Percentiles rank a stretch among this genome's conserved stretches.
phyloP scores from a whole-genome alignment of 1,140 invertebrate species.

The Drosophila gunungcola region DNA sequence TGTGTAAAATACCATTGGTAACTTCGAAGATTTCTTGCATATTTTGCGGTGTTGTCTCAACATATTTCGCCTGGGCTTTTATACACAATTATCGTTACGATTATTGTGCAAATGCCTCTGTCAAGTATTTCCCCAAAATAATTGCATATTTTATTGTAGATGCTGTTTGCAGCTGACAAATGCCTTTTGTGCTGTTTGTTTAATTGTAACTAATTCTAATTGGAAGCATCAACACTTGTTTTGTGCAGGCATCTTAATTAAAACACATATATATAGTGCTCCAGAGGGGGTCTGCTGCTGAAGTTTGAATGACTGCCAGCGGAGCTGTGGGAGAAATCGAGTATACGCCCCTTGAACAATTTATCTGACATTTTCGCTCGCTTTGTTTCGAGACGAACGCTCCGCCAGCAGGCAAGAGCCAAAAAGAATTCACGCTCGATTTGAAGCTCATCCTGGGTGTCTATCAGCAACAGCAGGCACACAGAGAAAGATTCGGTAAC shows the following conservation, averaged over 20 bases:
- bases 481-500: background rate
- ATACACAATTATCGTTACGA: conserved; percentile 69
- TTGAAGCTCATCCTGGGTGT: conserved; percentile 59
- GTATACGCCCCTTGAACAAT: conserved; percentile 58
- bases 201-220: conserved; percentile 55
- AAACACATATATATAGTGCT: conserved; percentile 13
- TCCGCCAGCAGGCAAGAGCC: conserved; percentile 40
- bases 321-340: conserved; percentile 51
- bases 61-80: conserved; percentile 57
- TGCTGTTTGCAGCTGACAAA: conserved; percentile 52
- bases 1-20: conserved; percentile 35
- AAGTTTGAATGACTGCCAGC: conserved; percentile 64
- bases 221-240: conserved; percentile 58
- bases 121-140: conserved; percentile 45
- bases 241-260: conserved; percentile 48
- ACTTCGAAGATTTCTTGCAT: conserved; percentile 67
- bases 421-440: conserved; percentile 73
- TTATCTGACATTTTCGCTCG: conserved; percentile 66
- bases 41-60: conserved; percentile 61
- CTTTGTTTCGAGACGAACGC: conserved; percentile 51
- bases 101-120: conserved; percentile 60
- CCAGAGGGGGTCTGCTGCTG: conserved; percentile 44
- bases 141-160: conserved; percentile 59
- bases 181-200: conserved; percentile 51
- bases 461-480: conserved; percentile 55